These are phyloP conservation scores for Leuciscus waleckii DNA, from an alignment of 2,797 vertebrate genomes.

Conservation along the genomic window DNA sequence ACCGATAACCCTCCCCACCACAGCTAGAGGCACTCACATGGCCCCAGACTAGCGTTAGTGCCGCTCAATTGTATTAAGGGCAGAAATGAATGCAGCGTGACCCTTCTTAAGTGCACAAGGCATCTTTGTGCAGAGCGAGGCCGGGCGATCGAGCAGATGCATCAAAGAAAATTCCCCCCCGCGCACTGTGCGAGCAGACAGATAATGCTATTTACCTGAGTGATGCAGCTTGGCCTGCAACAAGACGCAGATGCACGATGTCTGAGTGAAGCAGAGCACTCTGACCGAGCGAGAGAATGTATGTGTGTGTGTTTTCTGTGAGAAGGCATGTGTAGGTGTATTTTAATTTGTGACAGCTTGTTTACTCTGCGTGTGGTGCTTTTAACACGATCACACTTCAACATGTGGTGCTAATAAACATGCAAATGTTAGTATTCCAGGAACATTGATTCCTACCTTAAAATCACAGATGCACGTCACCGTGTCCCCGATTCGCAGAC, in stretches of 20 bases:
- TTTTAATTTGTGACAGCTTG: conserved; percentile 25
- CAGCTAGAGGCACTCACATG: conserved; percentile 31
- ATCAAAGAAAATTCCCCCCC: conserved; percentile 31
- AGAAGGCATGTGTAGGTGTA: conserved; percentile 8
- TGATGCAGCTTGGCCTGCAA: conserved; percentile 32
- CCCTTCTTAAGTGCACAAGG: conserved; percentile 53
- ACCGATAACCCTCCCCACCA: conserved; percentile 23
- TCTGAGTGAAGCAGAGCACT: conserved; percentile 26
- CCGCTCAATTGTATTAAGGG: conserved; percentile 55
- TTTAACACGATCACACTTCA: not conserved
- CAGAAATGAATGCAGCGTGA: conserved; percentile 52
- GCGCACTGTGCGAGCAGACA: conserved; percentile 19
- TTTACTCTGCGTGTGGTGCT: not conserved
- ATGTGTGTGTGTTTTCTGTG: conserved; percentile 21
- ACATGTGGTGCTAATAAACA: not conserved
- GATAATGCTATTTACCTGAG: conserved; percentile 58
- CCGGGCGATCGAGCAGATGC: conserved; percentile 31
- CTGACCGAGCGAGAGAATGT: not conserved
- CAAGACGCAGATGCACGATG: conserved; percentile 37
- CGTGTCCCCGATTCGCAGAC: conserved; percentile 88
- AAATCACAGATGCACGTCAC: conserved; percentile 91
- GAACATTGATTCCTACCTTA: conserved; percentile 79
- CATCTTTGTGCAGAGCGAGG: conserved; percentile 48
- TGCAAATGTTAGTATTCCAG: not conserved
- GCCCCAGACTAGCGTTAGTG: conserved; percentile 48